Evolutionary conservation across 2,797 vertebrate genomes (phyloP).

Genomic region (Phoebastria nigripes): DNA sequence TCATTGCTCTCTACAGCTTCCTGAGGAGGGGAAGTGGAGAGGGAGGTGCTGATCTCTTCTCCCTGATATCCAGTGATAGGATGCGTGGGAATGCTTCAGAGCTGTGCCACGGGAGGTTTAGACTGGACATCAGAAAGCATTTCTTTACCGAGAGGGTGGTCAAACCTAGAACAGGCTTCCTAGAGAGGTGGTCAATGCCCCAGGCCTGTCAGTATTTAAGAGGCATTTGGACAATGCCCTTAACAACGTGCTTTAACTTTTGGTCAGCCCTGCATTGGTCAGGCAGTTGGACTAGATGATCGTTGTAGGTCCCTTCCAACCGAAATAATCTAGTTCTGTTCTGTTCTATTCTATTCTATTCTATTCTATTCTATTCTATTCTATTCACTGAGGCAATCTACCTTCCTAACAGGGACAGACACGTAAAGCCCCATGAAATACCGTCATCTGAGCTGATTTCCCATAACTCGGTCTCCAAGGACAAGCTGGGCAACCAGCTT

Average conservation of each 20-base stretch:
- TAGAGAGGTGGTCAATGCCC: neutral
- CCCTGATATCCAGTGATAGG: neutral
- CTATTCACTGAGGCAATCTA: neutral
- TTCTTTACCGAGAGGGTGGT: neutral
- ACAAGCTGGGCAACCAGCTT: neutral
- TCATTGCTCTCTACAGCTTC: neutral
- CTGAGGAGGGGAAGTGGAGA: neutral
- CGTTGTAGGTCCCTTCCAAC: neutral
- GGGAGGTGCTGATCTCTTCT: neutral
- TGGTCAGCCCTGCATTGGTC: neutral
- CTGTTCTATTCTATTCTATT: neutral
- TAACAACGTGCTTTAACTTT: neutral
- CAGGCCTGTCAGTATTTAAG: neutral
- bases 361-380: neutral
- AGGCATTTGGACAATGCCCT: neutral
- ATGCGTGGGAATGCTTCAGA: rapidly evolving
- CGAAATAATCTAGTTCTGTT: neutral
- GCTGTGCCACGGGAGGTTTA: neutral
- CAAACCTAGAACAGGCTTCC: neutral
- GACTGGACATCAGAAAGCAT: neutral
- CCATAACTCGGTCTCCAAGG: neutral
- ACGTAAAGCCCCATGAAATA: neutral
- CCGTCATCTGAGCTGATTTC: neutral
- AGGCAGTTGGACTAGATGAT: neutral
- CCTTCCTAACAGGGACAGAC: neutral